These are phyloP conservation scores for Pipistrellus pipistrellus DNA, from an alignment of 2,797 vertebrate genomes.

Conservation along the genomic window DNA sequence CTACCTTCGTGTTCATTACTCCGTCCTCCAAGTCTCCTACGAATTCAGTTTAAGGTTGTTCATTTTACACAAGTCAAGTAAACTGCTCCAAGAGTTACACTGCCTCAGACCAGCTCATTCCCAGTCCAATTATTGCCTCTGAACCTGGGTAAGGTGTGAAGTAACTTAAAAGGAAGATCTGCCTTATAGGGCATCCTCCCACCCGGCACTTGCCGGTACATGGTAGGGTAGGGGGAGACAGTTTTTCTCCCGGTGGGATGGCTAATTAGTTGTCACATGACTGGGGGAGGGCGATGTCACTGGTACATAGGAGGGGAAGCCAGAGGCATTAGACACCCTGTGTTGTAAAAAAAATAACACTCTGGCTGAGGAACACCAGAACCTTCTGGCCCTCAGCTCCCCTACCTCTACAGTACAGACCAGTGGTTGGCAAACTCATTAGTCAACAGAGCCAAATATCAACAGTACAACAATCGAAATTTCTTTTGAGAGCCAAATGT, in stretches of 20 bases:
- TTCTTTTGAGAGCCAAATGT: no score
- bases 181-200: neutral
- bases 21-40: accelerated
- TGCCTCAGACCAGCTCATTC: neutral
- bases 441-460: no score
- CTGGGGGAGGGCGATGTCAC: neutral
- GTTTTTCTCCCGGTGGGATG: neutral
- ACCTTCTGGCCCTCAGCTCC: neutral
- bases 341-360: neutral
- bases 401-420: neutral
- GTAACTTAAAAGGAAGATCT: neutral
- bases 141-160: neutral
- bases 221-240: no score
- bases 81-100: neutral
- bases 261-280: neutral
- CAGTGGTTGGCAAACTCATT: no score
- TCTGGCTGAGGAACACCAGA: neutral
- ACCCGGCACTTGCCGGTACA: neutral
- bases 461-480: no score
- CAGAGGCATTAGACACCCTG: neutral
- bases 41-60: neutral
- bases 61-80: neutral
- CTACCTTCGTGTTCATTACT: accelerated
- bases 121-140: neutral
- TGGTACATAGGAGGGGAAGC: neutral